A percentile compares a stretch with the other conserved stretches of the same genome.
Conservation (phyloP, 2,113 vertebrate species). For the Oreochromis spilurus region DNA sequence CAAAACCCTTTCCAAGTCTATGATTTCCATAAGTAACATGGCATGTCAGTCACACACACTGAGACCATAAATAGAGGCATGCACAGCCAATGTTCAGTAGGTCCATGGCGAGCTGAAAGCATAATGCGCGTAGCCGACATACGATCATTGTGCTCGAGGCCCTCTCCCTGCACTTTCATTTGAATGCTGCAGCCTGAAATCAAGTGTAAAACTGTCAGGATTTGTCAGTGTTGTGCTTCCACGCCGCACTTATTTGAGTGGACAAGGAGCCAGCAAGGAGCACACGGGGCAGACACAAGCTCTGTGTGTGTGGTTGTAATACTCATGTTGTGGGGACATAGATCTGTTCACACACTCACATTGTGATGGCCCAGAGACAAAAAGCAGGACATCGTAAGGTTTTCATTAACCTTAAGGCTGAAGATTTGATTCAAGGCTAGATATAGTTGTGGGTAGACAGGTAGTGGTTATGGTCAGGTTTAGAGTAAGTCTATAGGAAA, state of each 20-base stretch:
- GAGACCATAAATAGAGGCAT: background rate
- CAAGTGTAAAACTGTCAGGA: conserved; percentile 64
- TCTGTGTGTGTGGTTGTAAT: background rate
- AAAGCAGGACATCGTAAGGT: background rate
- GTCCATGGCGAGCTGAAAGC: conserved; percentile 11
- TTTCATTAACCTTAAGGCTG: background rate
- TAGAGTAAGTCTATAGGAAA: background rate
- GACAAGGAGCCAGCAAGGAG: conserved; percentile 53
- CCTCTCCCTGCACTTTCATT: conserved; percentile 26
- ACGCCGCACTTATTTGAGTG: conserved; percentile 39
- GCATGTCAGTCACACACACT: background rate
- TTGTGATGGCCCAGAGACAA: background rate
- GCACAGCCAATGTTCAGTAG: background rate
- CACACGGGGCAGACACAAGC: conserved; percentile 19
- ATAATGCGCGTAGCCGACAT: background rate
- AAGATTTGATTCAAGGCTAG: background rate
- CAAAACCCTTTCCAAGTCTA: background rate
- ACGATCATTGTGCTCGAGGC: conserved; percentile 20
- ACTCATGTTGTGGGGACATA: background rate
- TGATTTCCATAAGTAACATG: background rate
- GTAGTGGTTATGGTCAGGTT: background rate
- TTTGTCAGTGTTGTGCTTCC: conserved; percentile 49
- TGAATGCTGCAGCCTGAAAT: conserved; percentile 57
- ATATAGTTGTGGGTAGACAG: background rate
- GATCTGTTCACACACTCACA: background rate